Conservation (phyloP, 2,113 vertebrate species). For the Numenius arquata region DNA sequence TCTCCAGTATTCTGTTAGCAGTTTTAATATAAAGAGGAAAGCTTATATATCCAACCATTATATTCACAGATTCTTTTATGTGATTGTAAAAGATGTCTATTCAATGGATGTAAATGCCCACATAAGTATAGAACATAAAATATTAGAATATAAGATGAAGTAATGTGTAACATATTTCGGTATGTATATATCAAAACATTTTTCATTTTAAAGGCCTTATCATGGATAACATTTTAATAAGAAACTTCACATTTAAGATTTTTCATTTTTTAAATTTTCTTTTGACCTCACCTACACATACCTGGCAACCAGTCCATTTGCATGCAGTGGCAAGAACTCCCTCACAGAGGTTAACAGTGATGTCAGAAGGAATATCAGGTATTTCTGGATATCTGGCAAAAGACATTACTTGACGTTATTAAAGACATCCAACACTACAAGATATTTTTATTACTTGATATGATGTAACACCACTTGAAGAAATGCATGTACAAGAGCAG, state of each 20-base stretch:
- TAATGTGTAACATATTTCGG: neutral
- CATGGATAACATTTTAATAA: neutral
- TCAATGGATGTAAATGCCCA: neutral
- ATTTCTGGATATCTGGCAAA: neutral
- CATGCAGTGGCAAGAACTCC: neutral
- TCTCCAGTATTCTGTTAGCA: neutral
- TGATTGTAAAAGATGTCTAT: neutral
- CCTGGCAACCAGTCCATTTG: neutral
- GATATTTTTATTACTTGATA: neutral
- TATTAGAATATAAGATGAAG: neutral
- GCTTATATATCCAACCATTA: too few relatives aligned
- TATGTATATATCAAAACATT: neutral
- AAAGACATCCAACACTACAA: neutral
- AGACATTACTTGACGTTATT: neutral
- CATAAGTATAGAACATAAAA: neutral
- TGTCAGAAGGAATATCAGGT: neutral
- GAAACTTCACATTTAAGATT: neutral
- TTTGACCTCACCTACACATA: neutral
- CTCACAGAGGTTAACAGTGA: neutral
- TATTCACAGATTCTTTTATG: neutral
- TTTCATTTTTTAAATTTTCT: rapidly evolving
- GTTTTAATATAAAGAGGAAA: neutral
- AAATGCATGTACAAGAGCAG: neutral
- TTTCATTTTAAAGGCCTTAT: neutral
- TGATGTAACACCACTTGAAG: neutral